Conservation (phyloP, 2,888 invertebrate genomes). For the Polymixis lichenea region DNA sequence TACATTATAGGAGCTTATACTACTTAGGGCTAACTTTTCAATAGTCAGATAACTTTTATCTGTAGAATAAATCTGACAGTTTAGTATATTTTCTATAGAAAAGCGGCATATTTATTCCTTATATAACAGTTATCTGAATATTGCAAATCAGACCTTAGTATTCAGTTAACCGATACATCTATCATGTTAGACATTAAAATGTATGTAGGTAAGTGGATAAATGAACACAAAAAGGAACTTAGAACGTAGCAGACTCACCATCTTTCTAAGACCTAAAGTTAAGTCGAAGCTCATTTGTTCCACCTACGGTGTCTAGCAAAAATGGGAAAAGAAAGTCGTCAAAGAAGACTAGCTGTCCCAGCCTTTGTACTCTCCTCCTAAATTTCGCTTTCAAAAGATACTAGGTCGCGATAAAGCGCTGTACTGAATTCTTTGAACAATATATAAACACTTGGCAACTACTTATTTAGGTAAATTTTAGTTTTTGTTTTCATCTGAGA, state of each 20-base stretch:
- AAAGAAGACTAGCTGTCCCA: not conserved
- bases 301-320: not conserved
- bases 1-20: no score
- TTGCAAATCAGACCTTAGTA: no score
- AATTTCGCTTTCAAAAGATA: slow-evolving; percentile 64
- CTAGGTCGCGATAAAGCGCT: slow-evolving; percentile 38
- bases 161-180: not conserved
- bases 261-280: no score
- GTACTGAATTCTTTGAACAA: slow-evolving; percentile 57
- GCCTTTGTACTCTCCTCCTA: slow-evolving; percentile 45
- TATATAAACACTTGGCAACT: slow-evolving; percentile 51
- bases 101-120: no score
- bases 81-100: no score
- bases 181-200: no score
- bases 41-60: no score
- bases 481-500: slow-evolving; percentile 42
- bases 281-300: not conserved
- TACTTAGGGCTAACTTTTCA: no score
- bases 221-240: not conserved
- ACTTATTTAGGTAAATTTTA: slow-evolving; percentile 31
- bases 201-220: not conserved
- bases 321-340: not conserved
- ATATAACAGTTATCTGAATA: no score
- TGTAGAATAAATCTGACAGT: no score
- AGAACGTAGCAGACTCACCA: not conserved